These are phyloP conservation scores for Sarcophaga caerulescens DNA, from an alignment of 2,888 invertebrate species.

Conservation along the genomic window DNA sequence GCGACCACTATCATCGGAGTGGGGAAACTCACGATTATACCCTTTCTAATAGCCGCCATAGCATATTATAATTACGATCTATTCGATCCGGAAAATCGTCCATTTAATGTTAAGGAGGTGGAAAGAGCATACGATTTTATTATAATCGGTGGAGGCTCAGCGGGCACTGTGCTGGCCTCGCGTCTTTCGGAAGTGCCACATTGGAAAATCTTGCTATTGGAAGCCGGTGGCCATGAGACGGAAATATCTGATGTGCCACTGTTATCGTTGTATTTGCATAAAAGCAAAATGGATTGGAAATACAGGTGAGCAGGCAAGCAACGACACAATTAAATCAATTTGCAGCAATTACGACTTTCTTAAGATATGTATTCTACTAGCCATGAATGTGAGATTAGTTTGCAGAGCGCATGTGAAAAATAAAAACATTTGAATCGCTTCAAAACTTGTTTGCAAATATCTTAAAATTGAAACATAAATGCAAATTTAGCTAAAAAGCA, in stretches of 20 bases:
- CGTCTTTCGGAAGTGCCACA: conserved; percentile 88
- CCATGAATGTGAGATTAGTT: no score
- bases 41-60: conserved; percentile 88
- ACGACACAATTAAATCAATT: no score
- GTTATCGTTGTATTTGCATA: conserved; percentile 92
- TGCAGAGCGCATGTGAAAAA: no score
- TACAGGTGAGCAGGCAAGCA: conserved; percentile 85
- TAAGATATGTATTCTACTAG: no score
- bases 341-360: not conserved
- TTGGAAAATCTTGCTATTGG: conserved; percentile 90
- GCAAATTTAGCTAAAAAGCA: no score
- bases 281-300: conserved; percentile 95
- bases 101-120: conserved; percentile 86
- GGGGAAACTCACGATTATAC: conserved; percentile 88
- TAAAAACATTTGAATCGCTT: no score
- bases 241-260: conserved; percentile 93
- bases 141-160: conserved; percentile 91
- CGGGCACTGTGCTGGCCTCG: conserved; percentile 92
- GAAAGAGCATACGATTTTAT: conserved; percentile 90
- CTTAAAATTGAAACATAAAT: no score
- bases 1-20: conserved; percentile 87
- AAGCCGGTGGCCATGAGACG: conserved; percentile 94
- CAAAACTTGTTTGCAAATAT: no score
- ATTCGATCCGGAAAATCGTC: conserved; percentile 91
- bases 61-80: conserved; percentile 93